A percentile compares a stretch with the other conserved stretches of the same genome.
These are phyloP conservation scores for Tragelaphus imberbis DNA, from an alignment of 2,113 vertebrate species.

Conservation along the genomic window DNA sequence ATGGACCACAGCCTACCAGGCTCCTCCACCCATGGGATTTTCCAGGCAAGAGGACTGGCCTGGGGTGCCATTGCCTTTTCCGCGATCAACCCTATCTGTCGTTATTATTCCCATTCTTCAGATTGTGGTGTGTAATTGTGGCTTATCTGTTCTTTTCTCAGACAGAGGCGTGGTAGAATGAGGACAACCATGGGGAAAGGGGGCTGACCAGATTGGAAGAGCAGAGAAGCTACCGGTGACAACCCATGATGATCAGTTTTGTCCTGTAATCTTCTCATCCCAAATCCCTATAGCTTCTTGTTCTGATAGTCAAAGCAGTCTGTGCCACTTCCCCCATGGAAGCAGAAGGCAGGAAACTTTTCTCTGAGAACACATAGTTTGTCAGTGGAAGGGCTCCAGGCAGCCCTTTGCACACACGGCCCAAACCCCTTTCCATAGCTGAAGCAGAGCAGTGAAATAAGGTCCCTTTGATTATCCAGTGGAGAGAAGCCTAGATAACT, in stretches of 20 bases:
- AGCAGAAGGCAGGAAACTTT: not conserved
- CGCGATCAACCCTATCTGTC: fast-evolving
- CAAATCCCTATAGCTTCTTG: not conserved
- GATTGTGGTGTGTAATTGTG: not conserved
- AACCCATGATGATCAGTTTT: not conserved
- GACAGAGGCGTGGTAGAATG: not conserved
- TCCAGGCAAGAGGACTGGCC: too few relatives aligned
- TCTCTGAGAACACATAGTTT: not conserved
- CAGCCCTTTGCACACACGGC: not conserved
- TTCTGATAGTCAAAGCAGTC: not conserved
- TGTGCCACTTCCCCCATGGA: too few relatives aligned
- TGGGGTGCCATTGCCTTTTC: too few relatives aligned
- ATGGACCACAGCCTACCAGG: too few relatives aligned
- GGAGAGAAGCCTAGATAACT: not conserved
- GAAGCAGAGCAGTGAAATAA: not conserved
- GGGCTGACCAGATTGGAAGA: not conserved
- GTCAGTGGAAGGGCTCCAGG: not conserved
- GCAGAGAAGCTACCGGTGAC: not conserved
- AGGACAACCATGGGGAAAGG: not conserved
- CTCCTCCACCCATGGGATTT: too few relatives aligned
- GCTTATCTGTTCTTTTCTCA: not conserved
- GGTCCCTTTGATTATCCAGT: not conserved
- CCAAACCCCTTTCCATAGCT: not conserved
- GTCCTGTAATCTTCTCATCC: not conserved
- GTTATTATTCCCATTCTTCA: not conserved